Evolutionary conservation across 2,888 invertebrate genomes (phyloP), one percentile per base, ranked within the genome.

Genomic region (Odontocolon sp.): DNA sequence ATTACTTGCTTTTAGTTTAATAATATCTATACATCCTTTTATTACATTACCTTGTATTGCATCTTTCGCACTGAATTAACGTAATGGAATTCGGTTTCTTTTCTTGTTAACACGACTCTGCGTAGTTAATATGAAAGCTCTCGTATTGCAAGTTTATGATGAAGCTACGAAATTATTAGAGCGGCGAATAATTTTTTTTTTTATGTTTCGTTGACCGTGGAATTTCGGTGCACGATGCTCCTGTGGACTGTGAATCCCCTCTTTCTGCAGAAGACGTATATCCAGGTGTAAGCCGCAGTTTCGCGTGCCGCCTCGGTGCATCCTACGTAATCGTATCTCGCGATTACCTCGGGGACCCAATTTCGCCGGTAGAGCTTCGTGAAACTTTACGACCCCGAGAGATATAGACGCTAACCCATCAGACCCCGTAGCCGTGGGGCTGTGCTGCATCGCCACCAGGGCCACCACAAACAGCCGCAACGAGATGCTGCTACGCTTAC

Each of bases 321-420:
- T 79, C 77, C 73, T 70, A 77, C 67, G 77, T 77, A 79, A 79
- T 79, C 79, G 79, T 79, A 79, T 77, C 79, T 77, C 69, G 67
- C 79, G 77, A 79, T 79, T 79, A 79, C 79, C 79, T 79, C 73
- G 73, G 79, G 79, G 79, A 79, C 79, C 77, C 79, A 79, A 79
- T 79, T 79, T 79, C 70, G 57, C 73, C 77, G 77, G 73, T 77
- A 70, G 70, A 77, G 79, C 77, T 77, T 69, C 69, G 79, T 74
- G 79, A 74, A 79, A 79, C 77, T 79, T 79, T 79, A 79, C 77
- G 79, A 77, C 67, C 77, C 42, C 61, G 67, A 50, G 77, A 77
- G 77, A 77, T n/a, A n/a, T 57, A 68, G 67, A 77, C 71, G 72
- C 52, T 26, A 63, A 45, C 61, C 40, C 61, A 31, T 31, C 36